Base-by-base conservation (phyloP, 2,888 invertebrate genomes). In the Hypomecis punctinalis region DNA sequence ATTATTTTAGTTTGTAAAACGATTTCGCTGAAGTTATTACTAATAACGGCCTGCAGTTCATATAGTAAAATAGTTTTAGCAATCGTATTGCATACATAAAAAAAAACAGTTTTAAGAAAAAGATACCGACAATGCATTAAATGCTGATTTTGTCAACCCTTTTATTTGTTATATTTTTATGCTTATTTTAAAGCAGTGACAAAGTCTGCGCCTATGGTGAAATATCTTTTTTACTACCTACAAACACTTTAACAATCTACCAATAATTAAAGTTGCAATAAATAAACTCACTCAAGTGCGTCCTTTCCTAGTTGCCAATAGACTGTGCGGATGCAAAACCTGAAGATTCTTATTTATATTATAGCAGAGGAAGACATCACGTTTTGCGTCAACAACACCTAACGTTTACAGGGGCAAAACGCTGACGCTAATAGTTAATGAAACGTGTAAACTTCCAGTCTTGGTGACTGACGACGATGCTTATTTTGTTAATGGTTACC, bases 281-380 rank as follows among this genome's bases (percentile, higher is more conserved):
- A 59, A 58, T 13, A 42, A 33, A 77, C 82, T 81, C 60, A 81
- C 82, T 67, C 60, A 71, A 78, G 78, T 77, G 75, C 66, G 73
- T 76, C 61, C 76, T 69, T 61, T 70, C 77, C 70, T 67, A 49
- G 75, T 72, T 69, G 65, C 68, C 49, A 61, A 63, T 73, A 73
- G 67, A 89, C 87, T 89, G 87, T 70, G 71, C 61, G 70, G 11
- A 71, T 66, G 54, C 40, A 59, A 71, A 72, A 71, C 67, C 70
- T 69, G 72, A 65, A 73, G 23, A 78, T 78, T 84, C 88, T 83
- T 90, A 89, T 91, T 90, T 80, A 71, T 77, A 76, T 75, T 74
- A 73, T 76, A 23, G 35, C 71, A 70, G 70, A 70, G 82, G 85
- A 78, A 84, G 84, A 84, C 68, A 70, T 75, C 68, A 70, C 63